Conservation (phyloP, 2,113 vertebrate species). For the Bubo bubo region DNA sequence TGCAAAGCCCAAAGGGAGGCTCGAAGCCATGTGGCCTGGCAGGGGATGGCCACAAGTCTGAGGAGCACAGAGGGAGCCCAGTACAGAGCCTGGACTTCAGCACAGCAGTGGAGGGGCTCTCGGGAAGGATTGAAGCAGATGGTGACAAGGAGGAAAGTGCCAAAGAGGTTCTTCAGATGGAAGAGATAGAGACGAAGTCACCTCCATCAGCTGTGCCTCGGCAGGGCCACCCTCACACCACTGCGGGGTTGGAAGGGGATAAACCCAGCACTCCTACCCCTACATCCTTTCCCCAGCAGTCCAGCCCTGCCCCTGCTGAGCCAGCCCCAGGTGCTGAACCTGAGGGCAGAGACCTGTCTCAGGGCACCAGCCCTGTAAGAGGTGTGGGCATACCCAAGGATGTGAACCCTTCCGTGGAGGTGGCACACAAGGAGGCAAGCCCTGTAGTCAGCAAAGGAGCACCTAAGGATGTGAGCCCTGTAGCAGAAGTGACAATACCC, state of each 20-base stretch:
- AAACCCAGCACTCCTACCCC: neutral
- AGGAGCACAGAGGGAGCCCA: neutral
- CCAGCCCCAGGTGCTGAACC: neutral
- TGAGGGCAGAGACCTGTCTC: neutral
- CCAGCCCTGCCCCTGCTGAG: neutral
- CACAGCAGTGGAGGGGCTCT: neutral
- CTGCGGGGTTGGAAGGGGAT: neutral
- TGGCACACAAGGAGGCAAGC: neutral
- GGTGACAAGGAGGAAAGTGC: neutral
- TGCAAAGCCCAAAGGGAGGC: neutral
- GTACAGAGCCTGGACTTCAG: neutral
- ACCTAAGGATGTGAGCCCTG: neutral
- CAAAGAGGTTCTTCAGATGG: conserved; percentile 63
- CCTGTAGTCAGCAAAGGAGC: neutral
- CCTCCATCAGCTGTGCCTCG: neutral
- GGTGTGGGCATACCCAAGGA: neutral
- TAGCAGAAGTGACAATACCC: neutral
- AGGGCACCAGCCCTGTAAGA: neutral
- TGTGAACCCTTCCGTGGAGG: neutral
- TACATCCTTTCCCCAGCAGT: neutral
- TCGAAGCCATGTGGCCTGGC: neutral
- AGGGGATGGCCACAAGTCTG: neutral
- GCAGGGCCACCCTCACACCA: neutral
- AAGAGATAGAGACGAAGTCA: conserved; percentile 32
- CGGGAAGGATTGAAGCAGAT: neutral